phyloP scores from a whole-genome alignment of 2,888 invertebrate genomes.

The Zaprionus lineosus region DNA sequence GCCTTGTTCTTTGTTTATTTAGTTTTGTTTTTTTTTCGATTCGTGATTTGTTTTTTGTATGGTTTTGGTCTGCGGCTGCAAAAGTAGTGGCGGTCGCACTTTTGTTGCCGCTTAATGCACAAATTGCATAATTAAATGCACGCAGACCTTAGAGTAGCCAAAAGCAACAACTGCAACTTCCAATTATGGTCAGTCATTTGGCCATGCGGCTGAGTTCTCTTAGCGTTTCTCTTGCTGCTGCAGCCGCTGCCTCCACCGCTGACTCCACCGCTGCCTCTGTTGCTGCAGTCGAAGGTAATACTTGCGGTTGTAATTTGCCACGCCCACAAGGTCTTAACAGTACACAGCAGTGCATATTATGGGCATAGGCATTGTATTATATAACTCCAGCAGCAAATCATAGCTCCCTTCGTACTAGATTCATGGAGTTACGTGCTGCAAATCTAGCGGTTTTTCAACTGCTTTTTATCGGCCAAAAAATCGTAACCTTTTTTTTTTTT shows the following conservation, averaged over 20 bases:
- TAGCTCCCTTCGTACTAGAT: constrained; percentile 5
- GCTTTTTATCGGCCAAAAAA: too few species aligned
- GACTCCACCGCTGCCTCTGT: too few species aligned
- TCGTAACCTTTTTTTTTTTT: too few species aligned
- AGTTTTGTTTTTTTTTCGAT: constrained; percentile 18
- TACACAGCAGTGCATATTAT: neutral
- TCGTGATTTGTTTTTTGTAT: constrained; percentile 15
- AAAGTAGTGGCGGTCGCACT: too few species aligned
- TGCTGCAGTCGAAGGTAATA: constrained; percentile 59
- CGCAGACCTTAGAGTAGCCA: constrained; percentile 67
- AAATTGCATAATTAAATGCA: constrained; percentile 77
- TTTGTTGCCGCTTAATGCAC: constrained; percentile 55
- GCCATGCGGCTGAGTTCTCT: constrained; percentile 57
- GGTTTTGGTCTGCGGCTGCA: constrained; percentile 20
- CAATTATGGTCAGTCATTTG: constrained; percentile 66
- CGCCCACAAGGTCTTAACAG: constrained; percentile 25
- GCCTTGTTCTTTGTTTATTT: too few species aligned
- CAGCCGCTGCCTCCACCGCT: neutral
- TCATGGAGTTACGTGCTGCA: too few species aligned
- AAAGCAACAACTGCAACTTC: constrained; percentile 25
- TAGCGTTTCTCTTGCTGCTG: constrained; percentile 34
- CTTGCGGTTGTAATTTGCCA: constrained; percentile 42
- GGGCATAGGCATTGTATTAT: neutral
- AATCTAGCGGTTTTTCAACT: too few species aligned
- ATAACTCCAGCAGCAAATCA: neutral